These are phyloP conservation scores for Parotocinclus haroldoi DNA, from an alignment of 2,797 vertebrate species.

Conservation along the genomic window DNA sequence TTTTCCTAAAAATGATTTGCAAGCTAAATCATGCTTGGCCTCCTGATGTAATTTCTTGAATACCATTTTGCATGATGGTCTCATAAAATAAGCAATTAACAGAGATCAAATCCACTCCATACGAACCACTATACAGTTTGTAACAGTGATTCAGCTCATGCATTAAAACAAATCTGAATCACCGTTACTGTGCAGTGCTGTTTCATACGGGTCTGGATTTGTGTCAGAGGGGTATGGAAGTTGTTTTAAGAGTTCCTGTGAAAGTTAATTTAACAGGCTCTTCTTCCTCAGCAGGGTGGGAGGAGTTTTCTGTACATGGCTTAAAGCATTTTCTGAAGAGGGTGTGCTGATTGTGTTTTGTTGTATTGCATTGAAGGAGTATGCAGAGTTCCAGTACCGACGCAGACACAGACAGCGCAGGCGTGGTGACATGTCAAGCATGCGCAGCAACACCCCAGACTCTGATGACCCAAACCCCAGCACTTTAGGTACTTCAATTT, in stretches of 20 bases:
- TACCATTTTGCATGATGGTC: conserved; percentile 16
- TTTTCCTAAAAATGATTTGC: background rate
- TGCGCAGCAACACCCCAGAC: conserved; percentile 85
- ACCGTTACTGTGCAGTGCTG: background rate
- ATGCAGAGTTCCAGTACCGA: conserved; percentile 97
- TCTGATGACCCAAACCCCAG: conserved; percentile 82
- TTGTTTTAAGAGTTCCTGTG: conserved; percentile 1
- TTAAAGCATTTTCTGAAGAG: background rate
- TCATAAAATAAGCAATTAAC: conserved; percentile 2
- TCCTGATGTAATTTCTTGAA: conserved; percentile 16
- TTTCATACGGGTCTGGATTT: conserved; percentile 22
- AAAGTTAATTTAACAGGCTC: conserved; percentile 13
- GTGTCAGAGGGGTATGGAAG: conserved; percentile 1
- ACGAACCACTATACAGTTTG: no score
- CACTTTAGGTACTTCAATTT: conserved; percentile 72
- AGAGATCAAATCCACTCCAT: background rate
- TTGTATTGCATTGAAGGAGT: conserved; percentile 82
- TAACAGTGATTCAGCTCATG: no score
- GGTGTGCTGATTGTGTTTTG: conserved; percentile 2
- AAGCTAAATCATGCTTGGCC: conserved; percentile 1
- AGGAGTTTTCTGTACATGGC: conserved; percentile 16
- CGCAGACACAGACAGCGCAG: conserved; percentile 88
- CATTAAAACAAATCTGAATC: no score
- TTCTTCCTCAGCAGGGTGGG: conserved; percentile 23
- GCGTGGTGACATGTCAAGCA: conserved; percentile 87